A percentile compares a stretch with the other conserved stretches of the same genome.
phyloP scores from a whole-genome alignment of 2,113 vertebrate species.

The Odocoileus virginianus region DNA sequence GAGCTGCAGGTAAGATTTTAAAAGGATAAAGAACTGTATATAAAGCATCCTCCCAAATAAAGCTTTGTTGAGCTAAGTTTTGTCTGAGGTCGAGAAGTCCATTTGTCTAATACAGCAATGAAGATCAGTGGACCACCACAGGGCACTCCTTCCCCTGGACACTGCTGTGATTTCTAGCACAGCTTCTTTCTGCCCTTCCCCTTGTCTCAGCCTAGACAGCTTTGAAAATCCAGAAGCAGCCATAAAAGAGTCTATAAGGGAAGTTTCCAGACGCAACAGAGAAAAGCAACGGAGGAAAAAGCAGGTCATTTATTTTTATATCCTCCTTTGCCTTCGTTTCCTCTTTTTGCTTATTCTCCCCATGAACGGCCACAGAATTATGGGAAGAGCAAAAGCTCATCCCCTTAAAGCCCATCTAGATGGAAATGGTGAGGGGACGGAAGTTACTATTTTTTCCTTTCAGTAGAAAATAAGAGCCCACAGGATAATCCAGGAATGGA shows the following conservation, averaged over 20 bases:
- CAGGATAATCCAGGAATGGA: not conserved
- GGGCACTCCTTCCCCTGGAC: not conserved
- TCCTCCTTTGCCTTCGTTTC: not conserved
- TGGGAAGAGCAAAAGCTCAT: not conserved
- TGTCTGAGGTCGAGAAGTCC: not conserved
- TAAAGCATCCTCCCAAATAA: not conserved
- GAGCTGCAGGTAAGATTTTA: not conserved
- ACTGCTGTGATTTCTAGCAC: not conserved
- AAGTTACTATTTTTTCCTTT: not conserved
- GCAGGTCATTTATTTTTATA: constrained; percentile 27
- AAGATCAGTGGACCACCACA: not conserved
- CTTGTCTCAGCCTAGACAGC: not conserved
- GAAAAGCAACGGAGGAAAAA: not conserved
- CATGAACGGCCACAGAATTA: not conserved
- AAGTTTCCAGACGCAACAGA: not conserved
- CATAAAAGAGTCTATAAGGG: not conserved
- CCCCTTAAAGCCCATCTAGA: not conserved
- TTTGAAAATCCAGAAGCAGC: not conserved
- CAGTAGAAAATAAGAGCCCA: not conserved
- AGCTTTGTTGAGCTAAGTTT: not conserved
- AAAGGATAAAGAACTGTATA: not conserved
- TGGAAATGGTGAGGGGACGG: not conserved
- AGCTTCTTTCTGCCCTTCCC: not conserved
- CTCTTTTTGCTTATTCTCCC: not conserved
- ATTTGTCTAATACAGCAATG: not conserved